phyloP scores from a whole-genome alignment of 2,888 invertebrate genomes.

The Plebejus argus region DNA sequence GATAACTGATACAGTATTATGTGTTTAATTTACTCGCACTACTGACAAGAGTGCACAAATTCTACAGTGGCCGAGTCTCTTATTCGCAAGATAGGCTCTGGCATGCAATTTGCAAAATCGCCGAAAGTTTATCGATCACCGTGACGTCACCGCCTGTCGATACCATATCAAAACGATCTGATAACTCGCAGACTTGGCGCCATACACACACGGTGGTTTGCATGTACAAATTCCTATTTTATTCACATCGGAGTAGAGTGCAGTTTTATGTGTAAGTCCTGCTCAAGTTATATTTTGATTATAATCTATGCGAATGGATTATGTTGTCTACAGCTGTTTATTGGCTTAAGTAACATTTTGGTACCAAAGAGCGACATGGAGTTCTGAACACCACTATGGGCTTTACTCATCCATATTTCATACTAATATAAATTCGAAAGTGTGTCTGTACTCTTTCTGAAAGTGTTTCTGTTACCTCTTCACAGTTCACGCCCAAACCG shows the following conservation, averaged over 20 bases:
- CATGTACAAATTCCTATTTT: neutral
- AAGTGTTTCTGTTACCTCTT: no score
- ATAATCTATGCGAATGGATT: slow-evolving; percentile 23
- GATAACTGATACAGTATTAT: no score
- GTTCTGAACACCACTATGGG: neutral
- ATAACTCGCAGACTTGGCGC: slow-evolving; percentile 62
- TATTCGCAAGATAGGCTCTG: neutral
- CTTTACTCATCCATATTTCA: no score
- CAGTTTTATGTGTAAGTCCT: neutral
- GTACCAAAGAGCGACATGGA: neutral
- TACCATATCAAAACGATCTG: slow-evolving; percentile 56
- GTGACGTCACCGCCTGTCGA: slow-evolving; percentile 57
- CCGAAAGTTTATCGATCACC: slow-evolving; percentile 44
- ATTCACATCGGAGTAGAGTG: slow-evolving; percentile 8
- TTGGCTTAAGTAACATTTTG: neutral
- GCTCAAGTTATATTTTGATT: slow-evolving; percentile 17
- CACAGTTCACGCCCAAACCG: no score
- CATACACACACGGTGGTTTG: slow-evolving; percentile 36
- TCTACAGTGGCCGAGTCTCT: no score
- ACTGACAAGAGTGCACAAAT: no score
- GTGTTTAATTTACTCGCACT: no score
- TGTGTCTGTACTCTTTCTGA: no score
- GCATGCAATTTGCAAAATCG: neutral
- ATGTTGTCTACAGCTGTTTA: neutral
- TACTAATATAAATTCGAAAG: no score